A percentile compares a stretch with the other conserved stretches of the same genome.
phyloP scores from a whole-genome alignment of 2,797 vertebrate species.

The Adelosebastes latens region DNA sequence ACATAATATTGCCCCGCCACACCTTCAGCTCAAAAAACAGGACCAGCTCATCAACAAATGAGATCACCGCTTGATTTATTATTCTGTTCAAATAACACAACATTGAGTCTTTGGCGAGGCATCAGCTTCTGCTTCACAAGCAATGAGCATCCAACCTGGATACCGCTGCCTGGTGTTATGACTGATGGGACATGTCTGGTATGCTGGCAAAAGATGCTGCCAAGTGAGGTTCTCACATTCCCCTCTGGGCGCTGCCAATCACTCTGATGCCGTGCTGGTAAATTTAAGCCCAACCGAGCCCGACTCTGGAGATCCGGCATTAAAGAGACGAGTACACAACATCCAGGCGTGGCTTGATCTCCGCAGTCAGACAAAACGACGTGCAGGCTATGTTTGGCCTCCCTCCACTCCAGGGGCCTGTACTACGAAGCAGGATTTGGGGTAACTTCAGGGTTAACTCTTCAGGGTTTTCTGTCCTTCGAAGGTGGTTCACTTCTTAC shows the following conservation, averaged over 20 bases:
- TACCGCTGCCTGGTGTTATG: conserved; percentile 8
- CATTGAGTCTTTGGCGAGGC: conserved; percentile 9
- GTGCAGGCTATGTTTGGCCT: not conserved
- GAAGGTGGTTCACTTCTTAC: too few species aligned
- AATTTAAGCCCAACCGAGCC: conserved; percentile 16
- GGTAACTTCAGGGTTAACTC: too few species aligned
- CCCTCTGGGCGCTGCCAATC: conserved; percentile 41
- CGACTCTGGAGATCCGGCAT: conserved; percentile 11
- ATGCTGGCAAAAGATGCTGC: conserved; percentile 37
- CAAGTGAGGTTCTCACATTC: conserved; percentile 19
- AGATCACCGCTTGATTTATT: conserved; percentile 15
- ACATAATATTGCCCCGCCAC: not conserved
- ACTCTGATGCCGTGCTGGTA: conserved; percentile 20
- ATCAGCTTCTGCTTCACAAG: conserved; percentile 18
- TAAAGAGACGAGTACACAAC: conserved; percentile 16
- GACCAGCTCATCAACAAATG: conserved; percentile 20
- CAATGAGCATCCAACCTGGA: conserved; percentile 21
- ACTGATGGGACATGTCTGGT: conserved; percentile 40
- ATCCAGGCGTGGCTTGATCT: not conserved
- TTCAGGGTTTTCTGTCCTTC: too few species aligned
- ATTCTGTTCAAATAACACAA: conserved; percentile 21
- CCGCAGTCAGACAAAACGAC: not conserved
- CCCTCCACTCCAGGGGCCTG: not conserved
- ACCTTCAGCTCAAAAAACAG: conserved; percentile 1
- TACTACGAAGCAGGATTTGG: too few species aligned